Conservation (phyloP, 2,888 invertebrate genomes). For the Gasteruption jaculator region DNA sequence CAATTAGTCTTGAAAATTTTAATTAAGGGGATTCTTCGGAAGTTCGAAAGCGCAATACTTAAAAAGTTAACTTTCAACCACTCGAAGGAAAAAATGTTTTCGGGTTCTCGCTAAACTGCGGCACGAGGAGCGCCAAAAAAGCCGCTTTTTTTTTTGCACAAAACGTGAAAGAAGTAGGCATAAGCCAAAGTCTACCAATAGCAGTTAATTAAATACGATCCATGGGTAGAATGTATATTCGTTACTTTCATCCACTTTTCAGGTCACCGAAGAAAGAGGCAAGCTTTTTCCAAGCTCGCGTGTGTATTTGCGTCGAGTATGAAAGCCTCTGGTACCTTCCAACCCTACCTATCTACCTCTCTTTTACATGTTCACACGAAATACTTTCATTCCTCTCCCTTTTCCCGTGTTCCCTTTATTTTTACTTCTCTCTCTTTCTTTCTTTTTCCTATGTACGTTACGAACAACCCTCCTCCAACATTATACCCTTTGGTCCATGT, state of each 20-base stretch:
- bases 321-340: too few species aligned
- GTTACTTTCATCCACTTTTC: conserved; percentile 30
- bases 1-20: too few species aligned
- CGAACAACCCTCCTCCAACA: too few species aligned
- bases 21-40: too few species aligned
- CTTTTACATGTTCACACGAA: conserved; percentile 30
- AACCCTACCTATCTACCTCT: conserved; percentile 23
- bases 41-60: too few species aligned
- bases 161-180: not conserved
- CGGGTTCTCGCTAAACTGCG: too few species aligned
- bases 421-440: conserved; percentile 23
- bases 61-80: too few species aligned
- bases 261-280: conserved; percentile 37
- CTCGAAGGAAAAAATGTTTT: too few species aligned
- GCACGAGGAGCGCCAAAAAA: too few species aligned
- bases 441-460: conserved; percentile 23
- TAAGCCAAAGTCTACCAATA: too few species aligned
- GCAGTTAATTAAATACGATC: conserved; percentile 22
- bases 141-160: not conserved
- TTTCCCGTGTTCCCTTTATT: conserved; percentile 20
- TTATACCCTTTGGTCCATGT: not conserved
- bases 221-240: conserved; percentile 26
- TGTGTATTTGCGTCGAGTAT: conserved; percentile 31
- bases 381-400: conserved; percentile 26
- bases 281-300: too few species aligned